These are phyloP conservation scores for Scaptomyza montana DNA, from an alignment of 1,140 invertebrate species.

Conservation along the genomic window DNA sequence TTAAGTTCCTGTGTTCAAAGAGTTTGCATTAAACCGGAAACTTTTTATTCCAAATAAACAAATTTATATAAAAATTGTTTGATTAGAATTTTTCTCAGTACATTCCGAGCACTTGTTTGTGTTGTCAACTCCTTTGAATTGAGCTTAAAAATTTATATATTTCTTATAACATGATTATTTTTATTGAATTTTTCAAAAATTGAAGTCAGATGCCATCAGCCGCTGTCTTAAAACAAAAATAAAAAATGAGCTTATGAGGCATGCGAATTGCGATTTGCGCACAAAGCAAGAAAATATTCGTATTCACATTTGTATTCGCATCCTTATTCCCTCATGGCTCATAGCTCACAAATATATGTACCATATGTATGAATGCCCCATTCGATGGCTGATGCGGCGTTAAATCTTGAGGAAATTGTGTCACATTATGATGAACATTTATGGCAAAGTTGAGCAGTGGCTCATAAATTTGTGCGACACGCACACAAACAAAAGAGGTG, in stretches of 20 bases:
- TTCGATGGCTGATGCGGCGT: slow-evolving; percentile 64
- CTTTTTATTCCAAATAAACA: too few relatives aligned
- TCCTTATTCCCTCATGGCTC: slow-evolving; percentile 24
- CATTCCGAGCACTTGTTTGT: slow-evolving; percentile 40
- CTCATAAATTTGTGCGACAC: slow-evolving; percentile 66
- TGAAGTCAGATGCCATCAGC: slow-evolving; percentile 56
- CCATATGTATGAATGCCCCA: slow-evolving; percentile 12
- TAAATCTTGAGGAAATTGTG: slow-evolving; percentile 81
- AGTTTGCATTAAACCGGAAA: too few relatives aligned
- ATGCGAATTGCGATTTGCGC: slow-evolving; percentile 68
- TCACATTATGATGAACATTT: slow-evolving; percentile 82
- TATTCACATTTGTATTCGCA: slow-evolving; percentile 12
- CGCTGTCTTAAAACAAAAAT: slow-evolving; percentile 9
- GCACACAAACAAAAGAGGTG: neutral
- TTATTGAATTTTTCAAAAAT: slow-evolving; percentile 70
- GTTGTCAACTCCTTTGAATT: slow-evolving; percentile 44
- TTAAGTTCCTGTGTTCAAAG: too few relatives aligned
- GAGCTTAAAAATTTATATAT: slow-evolving; percentile 54
- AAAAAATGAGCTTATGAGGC: slow-evolving; percentile 71
- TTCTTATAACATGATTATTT: slow-evolving; percentile 48
- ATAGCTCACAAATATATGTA: slow-evolving; percentile 10
- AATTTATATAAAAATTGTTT: too few relatives aligned
- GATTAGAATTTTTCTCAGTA: too few relatives aligned
- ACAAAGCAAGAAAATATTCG: slow-evolving; percentile 30
- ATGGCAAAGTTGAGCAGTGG: slow-evolving; percentile 73